A percentile compares a stretch with the other conserved stretches of the same genome.
Conservation (phyloP, 2,888 invertebrate species). For the Phyllotreta striolata region DNA sequence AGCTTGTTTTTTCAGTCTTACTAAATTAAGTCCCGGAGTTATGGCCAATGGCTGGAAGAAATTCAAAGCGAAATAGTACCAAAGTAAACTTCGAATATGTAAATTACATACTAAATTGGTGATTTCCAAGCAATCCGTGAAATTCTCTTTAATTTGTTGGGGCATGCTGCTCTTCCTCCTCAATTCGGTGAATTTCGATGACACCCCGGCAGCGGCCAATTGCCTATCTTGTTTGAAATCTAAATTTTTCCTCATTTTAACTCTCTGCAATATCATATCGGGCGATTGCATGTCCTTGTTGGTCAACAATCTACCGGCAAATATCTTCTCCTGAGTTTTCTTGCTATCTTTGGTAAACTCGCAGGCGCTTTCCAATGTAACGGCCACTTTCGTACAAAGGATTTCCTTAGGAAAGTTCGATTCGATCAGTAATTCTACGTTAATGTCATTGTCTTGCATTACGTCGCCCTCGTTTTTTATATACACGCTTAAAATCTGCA, state of each 20-base stretch:
- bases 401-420: constrained; percentile 73
- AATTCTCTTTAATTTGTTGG: constrained; percentile 49
- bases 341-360: constrained; percentile 48
- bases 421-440: constrained; percentile 63
- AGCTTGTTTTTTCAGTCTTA: constrained; percentile 69
- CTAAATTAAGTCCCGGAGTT: constrained; percentile 71
- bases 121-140: constrained; percentile 51
- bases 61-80: neutral
- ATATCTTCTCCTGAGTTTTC: constrained; percentile 47
- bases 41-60: constrained; percentile 56
- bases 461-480: constrained; percentile 57
- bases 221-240: constrained; percentile 85
- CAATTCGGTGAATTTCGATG: constrained; percentile 69
- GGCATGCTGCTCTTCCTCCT: constrained; percentile 73
- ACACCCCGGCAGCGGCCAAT: constrained; percentile 77
- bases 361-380: constrained; percentile 63
- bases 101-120: constrained; percentile 51
- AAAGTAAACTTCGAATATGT: neutral
- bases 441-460: constrained; percentile 68
- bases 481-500: constrained; percentile 47
- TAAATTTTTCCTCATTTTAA: constrained; percentile 74
- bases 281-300: constrained; percentile 68
- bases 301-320: constrained; percentile 63
- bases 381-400: constrained; percentile 68
- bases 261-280: constrained; percentile 67